Evolutionary conservation across 2,888 invertebrate genomes (phyloP), one percentile per base, ranked within the genome.

Genomic region (Agapostemon virescens): DNA sequence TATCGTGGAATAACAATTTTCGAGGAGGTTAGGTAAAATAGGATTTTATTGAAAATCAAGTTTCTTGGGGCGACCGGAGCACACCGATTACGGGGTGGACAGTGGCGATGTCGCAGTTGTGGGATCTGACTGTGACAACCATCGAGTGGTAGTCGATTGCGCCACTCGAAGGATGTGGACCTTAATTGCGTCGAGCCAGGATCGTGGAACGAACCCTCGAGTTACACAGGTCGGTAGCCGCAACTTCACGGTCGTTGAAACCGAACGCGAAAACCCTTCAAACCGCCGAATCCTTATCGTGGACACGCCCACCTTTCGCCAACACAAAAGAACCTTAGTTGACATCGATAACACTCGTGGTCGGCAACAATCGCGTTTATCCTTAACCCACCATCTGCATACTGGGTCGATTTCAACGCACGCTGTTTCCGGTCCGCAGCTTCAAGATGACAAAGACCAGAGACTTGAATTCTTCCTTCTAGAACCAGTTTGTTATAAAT

Each of bases 101-200:
- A 30, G 15, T 15, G 30, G 30, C 66, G n/a, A 58, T 45, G 38
- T 74, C 23, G 45, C 5, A 67, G 45, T 77, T 77, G 63, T 63
- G 63, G 67, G 36, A 64, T 75, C 66, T 66, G 78, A 79, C 49
- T 49, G 55, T 45, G 68, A 55, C 52, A 40, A 75, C 26, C 30
- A 52, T 68, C 42, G 52, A 69, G 68, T 49, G 17, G 36, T 36
- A 75, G 77, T 42, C 69, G 68, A 69, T 70, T 52, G 70, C 36
- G 55, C 61, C 42, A 64, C 42, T 78, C 23, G 42, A 55, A 69
- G 55, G 64, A 55, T 76, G 36, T 20, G 55, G 64, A 45, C 55
- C 76, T 75, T 77, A 77, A 77, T 77, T 69, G 77, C 77, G 26
- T 63, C 75, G 63, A 75, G n/a, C 52, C 33, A n/a, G 69, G 67